Evolutionary conservation across 2,113 vertebrate species (phyloP).

Genomic region (Myrmophylax atrothorax): DNA sequence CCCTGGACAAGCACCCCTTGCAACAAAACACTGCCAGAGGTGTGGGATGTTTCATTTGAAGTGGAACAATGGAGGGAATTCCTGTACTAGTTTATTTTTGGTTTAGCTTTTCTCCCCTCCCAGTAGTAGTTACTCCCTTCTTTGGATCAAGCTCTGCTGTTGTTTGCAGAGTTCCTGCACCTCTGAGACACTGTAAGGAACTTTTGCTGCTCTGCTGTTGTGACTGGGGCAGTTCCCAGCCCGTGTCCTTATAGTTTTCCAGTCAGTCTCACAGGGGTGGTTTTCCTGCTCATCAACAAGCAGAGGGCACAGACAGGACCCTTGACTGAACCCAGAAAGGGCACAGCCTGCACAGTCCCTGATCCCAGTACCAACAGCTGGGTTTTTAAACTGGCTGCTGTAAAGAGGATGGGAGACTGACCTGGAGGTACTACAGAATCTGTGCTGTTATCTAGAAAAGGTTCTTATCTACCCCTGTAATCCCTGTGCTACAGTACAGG

Average conservation of each 20-base stretch:
- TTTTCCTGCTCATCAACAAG: not conserved
- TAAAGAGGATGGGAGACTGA: not conserved
- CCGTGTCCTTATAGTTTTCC: not conserved
- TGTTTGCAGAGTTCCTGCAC: not conserved
- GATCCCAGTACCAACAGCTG: not conserved
- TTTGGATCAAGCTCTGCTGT: not conserved
- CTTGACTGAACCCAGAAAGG: not conserved
- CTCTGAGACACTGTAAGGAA: not conserved
- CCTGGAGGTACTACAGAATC: not conserved
- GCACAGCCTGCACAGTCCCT: not conserved
- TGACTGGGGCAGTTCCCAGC: not conserved
- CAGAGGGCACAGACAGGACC: not conserved
- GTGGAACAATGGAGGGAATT: not conserved
- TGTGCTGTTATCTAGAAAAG: not conserved
- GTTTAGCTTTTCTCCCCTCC: fast-evolving
- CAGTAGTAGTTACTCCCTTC: not conserved
- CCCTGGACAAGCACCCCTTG: not conserved
- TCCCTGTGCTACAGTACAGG: not conserved
- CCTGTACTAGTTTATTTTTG: not conserved
- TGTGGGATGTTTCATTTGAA: not conserved
- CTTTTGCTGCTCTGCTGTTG: not conserved
- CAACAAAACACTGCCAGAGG: not conserved
- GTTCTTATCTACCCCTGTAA: not conserved
- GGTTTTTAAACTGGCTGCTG: not conserved
- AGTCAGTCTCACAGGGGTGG: not conserved